Evolutionary conservation across 1,140 invertebrate genomes (phyloP).

Genomic region (Harpegnathos saltator): DNA sequence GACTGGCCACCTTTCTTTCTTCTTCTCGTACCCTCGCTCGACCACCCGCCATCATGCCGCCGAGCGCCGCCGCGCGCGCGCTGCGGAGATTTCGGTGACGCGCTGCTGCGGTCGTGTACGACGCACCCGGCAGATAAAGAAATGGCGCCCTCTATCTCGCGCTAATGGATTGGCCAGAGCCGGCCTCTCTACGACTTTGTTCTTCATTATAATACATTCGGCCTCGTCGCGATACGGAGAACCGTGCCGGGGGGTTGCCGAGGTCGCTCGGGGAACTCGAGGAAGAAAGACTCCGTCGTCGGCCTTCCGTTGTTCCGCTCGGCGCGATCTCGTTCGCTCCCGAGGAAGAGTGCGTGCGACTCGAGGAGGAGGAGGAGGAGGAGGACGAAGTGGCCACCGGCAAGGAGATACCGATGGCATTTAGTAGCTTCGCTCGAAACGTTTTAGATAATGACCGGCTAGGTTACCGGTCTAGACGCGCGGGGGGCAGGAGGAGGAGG

Average conservation of each 20-base stretch:
- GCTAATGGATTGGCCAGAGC: constrained; percentile 30
- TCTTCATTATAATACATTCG: too few species aligned
- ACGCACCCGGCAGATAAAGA: constrained; percentile 12
- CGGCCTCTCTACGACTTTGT: constrained; percentile 10
- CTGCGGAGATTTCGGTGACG: constrained; percentile 34
- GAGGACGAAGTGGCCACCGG: constrained; percentile 62
- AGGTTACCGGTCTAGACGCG: constrained; percentile 53
- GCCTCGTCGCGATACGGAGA: background rate
- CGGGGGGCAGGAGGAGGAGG: background rate
- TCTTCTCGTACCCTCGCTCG: constrained; percentile 26
- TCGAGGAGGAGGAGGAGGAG: too few species aligned
- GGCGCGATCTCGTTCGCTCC: too few species aligned
- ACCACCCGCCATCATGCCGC: constrained; percentile 42
- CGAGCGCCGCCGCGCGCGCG: background rate
- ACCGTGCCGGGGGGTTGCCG: too few species aligned
- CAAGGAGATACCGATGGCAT: constrained; percentile 73
- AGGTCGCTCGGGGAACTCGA: too few species aligned
- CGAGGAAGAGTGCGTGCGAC: too few species aligned
- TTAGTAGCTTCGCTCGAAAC: constrained; percentile 73
- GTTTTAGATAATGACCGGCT: constrained; percentile 75
- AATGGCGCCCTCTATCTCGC: constrained; percentile 18
- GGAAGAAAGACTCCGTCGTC: too few species aligned
- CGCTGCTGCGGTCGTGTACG: constrained; percentile 6
- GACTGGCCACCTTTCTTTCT: background rate
- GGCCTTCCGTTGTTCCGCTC: background rate